phyloP scores from a whole-genome alignment of 2,113 vertebrate species.

The Piprites chloris region DNA sequence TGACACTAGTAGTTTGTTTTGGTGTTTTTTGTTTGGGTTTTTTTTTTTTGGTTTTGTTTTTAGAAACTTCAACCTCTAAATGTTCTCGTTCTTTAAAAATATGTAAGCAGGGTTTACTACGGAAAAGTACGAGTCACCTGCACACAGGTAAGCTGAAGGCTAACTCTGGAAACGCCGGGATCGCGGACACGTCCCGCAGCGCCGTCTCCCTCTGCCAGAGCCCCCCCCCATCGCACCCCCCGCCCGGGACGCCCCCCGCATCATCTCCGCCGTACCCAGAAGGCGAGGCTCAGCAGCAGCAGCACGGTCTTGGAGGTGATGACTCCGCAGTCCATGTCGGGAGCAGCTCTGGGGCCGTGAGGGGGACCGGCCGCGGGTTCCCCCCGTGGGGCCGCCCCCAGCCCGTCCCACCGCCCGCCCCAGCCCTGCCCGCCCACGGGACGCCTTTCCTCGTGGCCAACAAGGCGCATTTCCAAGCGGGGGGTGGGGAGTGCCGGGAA shows the following conservation, averaged over 20 bases:
- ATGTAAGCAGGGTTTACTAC: too few relatives aligned
- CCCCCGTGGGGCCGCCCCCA: background rate
- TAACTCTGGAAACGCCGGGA: accelerated
- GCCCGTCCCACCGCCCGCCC: background rate
- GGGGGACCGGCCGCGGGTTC: accelerated
- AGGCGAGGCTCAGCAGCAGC: constrained; percentile 39
- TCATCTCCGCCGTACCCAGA: background rate
- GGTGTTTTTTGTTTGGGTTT: background rate
- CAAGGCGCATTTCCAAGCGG: background rate
- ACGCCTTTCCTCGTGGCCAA: background rate
- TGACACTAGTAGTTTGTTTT: too few relatives aligned
- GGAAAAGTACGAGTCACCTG: accelerated
- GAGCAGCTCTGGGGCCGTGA: accelerated
- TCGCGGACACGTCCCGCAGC: accelerated
- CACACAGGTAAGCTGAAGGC: accelerated
- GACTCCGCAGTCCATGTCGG: constrained; percentile 12
- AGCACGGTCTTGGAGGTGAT: constrained; percentile 43
- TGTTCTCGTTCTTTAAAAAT: background rate
- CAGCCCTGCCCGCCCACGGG: background rate
- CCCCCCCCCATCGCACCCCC: background rate
- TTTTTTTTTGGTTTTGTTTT: too few relatives aligned
- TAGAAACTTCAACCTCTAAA: background rate
- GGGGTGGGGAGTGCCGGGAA: background rate
- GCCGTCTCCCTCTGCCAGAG: background rate
- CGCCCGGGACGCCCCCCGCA: background rate